Conservation (phyloP, 2,888 invertebrate genomes). For the Phyto melanocephala region DNA sequence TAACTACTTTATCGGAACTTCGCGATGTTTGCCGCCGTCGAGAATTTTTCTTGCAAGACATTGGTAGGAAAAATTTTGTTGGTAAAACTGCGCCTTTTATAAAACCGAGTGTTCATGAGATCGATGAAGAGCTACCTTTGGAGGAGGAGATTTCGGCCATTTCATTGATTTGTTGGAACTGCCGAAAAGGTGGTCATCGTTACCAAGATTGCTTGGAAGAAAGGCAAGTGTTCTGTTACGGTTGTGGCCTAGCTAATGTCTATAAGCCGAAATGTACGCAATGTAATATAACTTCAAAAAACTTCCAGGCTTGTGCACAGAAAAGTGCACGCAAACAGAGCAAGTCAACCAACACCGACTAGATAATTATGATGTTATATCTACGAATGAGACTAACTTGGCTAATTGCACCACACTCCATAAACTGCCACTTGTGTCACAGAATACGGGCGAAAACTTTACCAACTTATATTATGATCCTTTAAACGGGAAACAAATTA, state of each 20-base stretch:
- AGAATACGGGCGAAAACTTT: no score
- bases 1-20: background rate
- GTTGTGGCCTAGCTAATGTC: background rate
- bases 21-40: background rate
- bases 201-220: no score
- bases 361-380: no score
- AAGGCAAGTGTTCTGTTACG: background rate
- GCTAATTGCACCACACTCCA: no score
- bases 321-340: no score
- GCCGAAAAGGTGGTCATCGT: background rate
- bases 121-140: background rate
- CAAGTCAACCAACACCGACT: background rate
- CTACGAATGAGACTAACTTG: no score
- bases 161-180: background rate
- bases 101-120: background rate
- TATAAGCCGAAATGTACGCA: background rate
- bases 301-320: background rate
- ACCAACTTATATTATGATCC: no score
- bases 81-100: background rate
- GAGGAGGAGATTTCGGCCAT: background rate
- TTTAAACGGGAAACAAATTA: no score
- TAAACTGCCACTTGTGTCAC: no score
- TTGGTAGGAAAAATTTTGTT: background rate
- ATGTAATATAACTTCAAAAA: background rate
- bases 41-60: background rate